Evolutionary conservation across 64 coral and sea anemone species (phyloP), one percentile per base, ranked within the genome.

Genomic region (Stichodactyla helianthus): DNA sequence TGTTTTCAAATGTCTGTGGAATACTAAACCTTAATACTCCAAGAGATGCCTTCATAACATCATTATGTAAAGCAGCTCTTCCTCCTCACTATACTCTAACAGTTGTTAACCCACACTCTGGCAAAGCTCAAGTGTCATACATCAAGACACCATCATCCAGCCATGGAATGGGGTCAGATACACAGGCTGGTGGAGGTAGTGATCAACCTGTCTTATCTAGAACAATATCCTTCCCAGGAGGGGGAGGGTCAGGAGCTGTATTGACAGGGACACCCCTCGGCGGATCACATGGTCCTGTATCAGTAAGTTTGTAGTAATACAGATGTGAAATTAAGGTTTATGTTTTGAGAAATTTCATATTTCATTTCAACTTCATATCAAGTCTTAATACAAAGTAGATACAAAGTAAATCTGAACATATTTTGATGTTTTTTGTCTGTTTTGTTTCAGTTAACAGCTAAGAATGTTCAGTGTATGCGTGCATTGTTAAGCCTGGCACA

Each of bases 401-500:
- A 65, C 9, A 65, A 5, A 65, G 18, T n/a, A 65, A 65, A 65
- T 65, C 35, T 44, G 35, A 44, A 44, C 35, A 44, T 44, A 44
- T 65, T n/a, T 16, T 18, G 19, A 65, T n/a, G 22, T 74, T 14
- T 4, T 86, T 62, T 71, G 76, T 53, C 79, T 82, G 5, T 82
- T 52, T 84, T 53, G 9, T 88, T 87, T 59, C 52, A 98, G 95
- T 84, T 98, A 68, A 94, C 95, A 18, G 88, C 92, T 55, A 98
- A 98, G 84, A 98, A 98, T 78, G 91, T 98, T 35, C 95, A 94
- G 59, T 98, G 95, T 88, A 98, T 98, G 95, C 92, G 92, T 4
- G 90, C 95, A 10, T 51, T 98, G 20, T 79, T 98, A 6, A 94
- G 93, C 88, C 89, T 98, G 10, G 92, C 95, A 23, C 95, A 98